These are phyloP conservation scores for Lacerta viridis DNA, from an alignment of 2,797 vertebrate species.

Conservation along the genomic window DNA sequence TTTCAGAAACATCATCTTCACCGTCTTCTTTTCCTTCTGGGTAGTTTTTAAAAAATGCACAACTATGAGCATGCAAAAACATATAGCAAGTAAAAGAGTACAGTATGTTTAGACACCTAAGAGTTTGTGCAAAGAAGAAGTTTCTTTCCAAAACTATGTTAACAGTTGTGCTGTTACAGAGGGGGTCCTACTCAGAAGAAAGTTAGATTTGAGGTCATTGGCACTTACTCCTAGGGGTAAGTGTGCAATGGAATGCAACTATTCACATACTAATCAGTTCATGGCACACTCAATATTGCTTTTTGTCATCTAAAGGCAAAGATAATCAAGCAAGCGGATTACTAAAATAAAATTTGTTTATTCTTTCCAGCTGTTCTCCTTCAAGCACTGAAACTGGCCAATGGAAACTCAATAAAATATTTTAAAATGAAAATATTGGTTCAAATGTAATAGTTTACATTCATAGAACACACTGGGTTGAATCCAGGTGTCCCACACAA, in stretches of 20 bases:
- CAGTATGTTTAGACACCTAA: background rate
- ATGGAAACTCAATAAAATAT: background rate
- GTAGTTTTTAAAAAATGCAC: background rate
- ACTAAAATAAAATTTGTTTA: background rate
- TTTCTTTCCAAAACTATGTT: background rate
- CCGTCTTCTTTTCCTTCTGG: slow-evolving; percentile 82
- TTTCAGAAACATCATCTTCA: slow-evolving; percentile 90
- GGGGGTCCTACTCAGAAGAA: background rate
- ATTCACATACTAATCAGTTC: background rate
- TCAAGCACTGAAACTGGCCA: background rate
- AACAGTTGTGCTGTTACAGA: background rate
- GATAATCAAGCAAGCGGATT: background rate
- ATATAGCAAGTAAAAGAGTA: background rate
- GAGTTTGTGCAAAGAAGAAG: background rate
- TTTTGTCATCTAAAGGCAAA: background rate
- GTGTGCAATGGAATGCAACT: too few species aligned
- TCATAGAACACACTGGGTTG: background rate
- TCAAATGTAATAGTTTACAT: background rate
- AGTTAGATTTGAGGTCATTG: background rate
- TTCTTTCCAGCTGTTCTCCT: background rate
- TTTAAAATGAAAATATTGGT: background rate
- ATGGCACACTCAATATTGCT: background rate
- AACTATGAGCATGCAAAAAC: slow-evolving; percentile 4
- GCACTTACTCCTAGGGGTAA: background rate
- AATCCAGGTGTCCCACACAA: background rate